Conservation (phyloP, 2,113 vertebrate genomes). For the Bombycilla garrulus region DNA sequence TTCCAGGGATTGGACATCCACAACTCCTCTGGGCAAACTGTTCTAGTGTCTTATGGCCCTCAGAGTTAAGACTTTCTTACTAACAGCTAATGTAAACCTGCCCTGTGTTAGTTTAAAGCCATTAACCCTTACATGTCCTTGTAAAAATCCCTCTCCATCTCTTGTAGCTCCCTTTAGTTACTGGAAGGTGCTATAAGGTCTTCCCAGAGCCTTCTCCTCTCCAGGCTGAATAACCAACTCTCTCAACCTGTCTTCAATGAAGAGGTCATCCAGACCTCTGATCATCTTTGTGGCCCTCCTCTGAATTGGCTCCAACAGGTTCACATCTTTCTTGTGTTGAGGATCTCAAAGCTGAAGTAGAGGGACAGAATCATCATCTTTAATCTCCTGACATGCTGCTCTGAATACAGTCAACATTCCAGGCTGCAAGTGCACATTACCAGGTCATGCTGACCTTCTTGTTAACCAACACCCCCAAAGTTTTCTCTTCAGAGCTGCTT, state of each 20-base stretch:
- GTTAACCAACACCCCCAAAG: background rate
- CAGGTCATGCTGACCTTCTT: background rate
- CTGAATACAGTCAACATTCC: background rate
- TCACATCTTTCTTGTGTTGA: background rate
- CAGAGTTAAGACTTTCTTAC: background rate
- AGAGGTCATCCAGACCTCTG: background rate
- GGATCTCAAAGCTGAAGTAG: background rate
- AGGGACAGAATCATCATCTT: background rate
- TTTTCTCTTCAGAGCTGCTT: background rate
- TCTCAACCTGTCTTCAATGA: background rate
- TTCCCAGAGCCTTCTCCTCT: background rate
- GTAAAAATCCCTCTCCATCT: background rate
- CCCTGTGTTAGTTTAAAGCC: background rate
- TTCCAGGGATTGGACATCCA: background rate
- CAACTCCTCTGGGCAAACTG: background rate
- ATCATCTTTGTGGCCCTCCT: background rate
- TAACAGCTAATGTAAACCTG: background rate
- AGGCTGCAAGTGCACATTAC: background rate
- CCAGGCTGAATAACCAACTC: background rate
- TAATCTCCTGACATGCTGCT: rapidly evolving
- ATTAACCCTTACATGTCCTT: background rate
- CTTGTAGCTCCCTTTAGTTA: background rate
- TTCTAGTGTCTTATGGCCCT: background rate
- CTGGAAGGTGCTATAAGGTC: background rate
- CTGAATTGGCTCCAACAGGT: background rate